A percentile compares a stretch with the other conserved stretches of the same genome.
phyloP scores from a whole-genome alignment of 2,888 invertebrate genomes.

The Agrochola lychnidis region DNA sequence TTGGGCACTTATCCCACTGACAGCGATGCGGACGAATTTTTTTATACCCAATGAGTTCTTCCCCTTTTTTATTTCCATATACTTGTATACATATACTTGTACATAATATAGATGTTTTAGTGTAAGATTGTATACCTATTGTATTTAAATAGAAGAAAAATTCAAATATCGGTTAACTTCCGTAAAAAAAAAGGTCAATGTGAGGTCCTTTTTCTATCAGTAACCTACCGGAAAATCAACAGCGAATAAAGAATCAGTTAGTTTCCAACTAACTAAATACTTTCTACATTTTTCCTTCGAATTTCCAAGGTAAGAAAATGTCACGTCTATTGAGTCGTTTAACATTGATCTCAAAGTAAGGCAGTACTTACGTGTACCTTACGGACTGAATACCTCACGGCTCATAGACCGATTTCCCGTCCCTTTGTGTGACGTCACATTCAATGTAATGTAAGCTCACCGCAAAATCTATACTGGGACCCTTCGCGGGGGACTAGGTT shows the following conservation, averaged over 20 bases:
- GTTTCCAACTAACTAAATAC: not conserved
- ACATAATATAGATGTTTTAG: no score
- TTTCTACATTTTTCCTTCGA: not conserved
- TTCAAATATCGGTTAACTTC: not conserved
- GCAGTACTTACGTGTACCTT: constrained; percentile 50
- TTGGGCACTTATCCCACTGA: no score
- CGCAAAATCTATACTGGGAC: constrained; percentile 53
- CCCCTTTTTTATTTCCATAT: no score
- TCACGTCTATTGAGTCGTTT: constrained; percentile 39
- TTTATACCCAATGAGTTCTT: no score
- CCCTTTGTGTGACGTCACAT: constrained; percentile 61
- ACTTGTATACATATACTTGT: no score
- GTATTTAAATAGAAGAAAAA: not conserved
- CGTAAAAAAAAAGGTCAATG: not conserved
- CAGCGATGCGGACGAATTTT: no score
- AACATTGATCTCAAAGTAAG: constrained; percentile 41
- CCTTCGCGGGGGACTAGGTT: constrained; percentile 46
- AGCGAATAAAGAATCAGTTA: not conserved
- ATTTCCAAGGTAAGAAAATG: constrained; percentile 10
- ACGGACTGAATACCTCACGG: constrained; percentile 57
- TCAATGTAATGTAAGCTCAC: constrained; percentile 56
- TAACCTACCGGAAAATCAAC: not conserved
- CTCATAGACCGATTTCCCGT: constrained; percentile 64
- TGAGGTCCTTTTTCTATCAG: not conserved
- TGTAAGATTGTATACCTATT: no score